Conservation (phyloP, 2,113 vertebrate genomes). For the Pituophis catenifer region DNA sequence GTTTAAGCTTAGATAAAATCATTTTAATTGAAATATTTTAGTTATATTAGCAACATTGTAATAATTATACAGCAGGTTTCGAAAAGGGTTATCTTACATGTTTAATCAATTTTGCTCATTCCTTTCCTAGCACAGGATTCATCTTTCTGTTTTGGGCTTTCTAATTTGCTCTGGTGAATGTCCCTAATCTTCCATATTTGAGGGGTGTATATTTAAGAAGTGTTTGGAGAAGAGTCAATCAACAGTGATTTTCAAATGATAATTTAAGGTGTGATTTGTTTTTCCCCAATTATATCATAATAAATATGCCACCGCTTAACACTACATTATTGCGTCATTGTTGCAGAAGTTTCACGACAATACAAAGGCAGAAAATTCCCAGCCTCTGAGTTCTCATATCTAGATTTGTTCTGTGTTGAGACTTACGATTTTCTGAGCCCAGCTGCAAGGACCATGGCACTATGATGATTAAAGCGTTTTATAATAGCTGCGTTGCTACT, state of each 20-base stretch:
- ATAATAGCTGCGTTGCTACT: constrained; percentile 97
- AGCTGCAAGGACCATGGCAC: constrained; percentile 97
- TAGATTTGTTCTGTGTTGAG: background rate
- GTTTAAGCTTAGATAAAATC: background rate
- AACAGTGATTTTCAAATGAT: background rate
- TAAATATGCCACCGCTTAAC: background rate
- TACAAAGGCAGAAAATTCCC: background rate
- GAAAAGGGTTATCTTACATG: background rate
- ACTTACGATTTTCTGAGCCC: constrained; percentile 90
- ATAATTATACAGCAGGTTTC: background rate
- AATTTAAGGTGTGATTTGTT: background rate
- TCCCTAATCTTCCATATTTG: background rate
- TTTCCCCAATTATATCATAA: background rate
- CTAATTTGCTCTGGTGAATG: background rate
- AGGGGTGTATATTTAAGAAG: background rate
- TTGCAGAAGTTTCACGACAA: background rate
- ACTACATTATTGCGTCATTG: background rate
- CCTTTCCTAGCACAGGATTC: background rate
- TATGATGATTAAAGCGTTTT: constrained; percentile 98
- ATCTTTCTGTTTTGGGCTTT: background rate
- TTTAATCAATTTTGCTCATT: background rate
- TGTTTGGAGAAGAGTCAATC: background rate
- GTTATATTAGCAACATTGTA: background rate
- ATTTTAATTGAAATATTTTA: background rate
- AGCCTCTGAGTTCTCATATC: background rate